A percentile compares a stretch with the other conserved stretches of the same genome.
phyloP scores from a whole-genome alignment of 2,888 invertebrate genomes.

The Spatulosminthurus flaviceps region DNA sequence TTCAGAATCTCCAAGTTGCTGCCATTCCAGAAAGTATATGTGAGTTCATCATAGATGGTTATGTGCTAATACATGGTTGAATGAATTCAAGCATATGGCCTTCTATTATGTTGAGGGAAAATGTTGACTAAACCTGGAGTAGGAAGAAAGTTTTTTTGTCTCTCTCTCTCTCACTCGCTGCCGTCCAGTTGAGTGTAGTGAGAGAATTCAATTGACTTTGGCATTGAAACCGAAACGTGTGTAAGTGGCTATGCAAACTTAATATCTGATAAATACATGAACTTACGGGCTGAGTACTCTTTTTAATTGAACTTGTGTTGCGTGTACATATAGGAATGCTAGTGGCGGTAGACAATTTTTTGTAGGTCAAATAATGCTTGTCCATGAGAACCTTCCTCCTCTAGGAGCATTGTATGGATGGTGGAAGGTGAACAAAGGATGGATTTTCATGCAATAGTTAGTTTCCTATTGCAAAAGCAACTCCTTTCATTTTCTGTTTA shows the following conservation, averaged over 20 bases:
- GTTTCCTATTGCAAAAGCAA: not conserved
- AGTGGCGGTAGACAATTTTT: conserved; percentile 18
- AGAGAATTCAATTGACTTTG: conserved; percentile 20
- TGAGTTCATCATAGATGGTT: too few relatives aligned
- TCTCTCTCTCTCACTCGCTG: not conserved
- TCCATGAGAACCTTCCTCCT: conserved; percentile 23
- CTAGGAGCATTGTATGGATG: not conserved
- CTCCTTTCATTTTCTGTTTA: not conserved
- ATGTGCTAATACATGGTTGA: too few relatives aligned
- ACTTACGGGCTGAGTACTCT: not conserved
- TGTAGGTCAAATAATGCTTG: conserved; percentile 21
- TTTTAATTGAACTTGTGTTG: conserved; percentile 9
- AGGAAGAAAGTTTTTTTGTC: conserved; percentile 5
- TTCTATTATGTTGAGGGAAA: not conserved
- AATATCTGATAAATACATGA: not conserved
- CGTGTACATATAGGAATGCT: not conserved
- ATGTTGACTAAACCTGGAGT: conserved; percentile 8
- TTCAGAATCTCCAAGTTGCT: too few relatives aligned
- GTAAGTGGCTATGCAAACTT: not conserved
- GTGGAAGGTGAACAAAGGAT: conserved; percentile 25
- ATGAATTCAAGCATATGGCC: too few relatives aligned
- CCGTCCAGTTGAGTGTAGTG: not conserved
- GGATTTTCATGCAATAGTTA: conserved; percentile 4
- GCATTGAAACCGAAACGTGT: conserved; percentile 13
- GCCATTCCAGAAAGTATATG: too few relatives aligned